Base-by-base conservation (phyloP, 30 jellyfish, hydroid and myxozoan genomes). In the Aurelia aurita region DNA sequence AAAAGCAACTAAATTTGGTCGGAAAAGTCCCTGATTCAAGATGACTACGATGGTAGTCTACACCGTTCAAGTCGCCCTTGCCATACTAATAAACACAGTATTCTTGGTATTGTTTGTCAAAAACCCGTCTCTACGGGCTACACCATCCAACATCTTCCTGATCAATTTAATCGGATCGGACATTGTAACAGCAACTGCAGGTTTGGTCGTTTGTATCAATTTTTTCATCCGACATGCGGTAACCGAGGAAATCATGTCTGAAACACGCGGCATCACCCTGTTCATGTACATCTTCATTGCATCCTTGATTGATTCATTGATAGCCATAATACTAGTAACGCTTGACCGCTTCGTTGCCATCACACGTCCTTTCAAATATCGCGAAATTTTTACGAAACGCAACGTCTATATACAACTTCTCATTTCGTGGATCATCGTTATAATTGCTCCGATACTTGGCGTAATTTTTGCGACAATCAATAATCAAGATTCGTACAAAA, bases 291-390 rank as follows among this genome's bases (percentile, higher is more conserved):
- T 80, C 12, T 47, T 80, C 45, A 65, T 78, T 13, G 51, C 90
- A 58, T 13, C 76, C 43, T 28, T 80, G 22, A 4, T 80, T 1
- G 54, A 34, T n/a, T 57, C 46, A 27, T 68, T 80, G 64, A 4
- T 64, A 11, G 80, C 82, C 27, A 43, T 70, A 22, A 53, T 80
- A 11, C 49, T 80, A 25, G 90, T 80, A 0, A 80, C 90, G 2
- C 5, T 67, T 46, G 90, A 80, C 54, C 74, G 90, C 49, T 80
- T 80, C 69, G 10, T 80, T 23, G 90, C 90, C 53, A 69, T 80
- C 75, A 69, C 51, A 3, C 53, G 43, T 23, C 90, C 90, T 18
- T 80, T 29, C 69, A 82, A 74, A 19, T 80, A 80, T 58, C 70
- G 55, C 31, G 75, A 66, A 44, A 23, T 64, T 51, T 65, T 58